Evolutionary conservation across 2,113 vertebrate species (phyloP).

Genomic region (Illadopsis cleaveri): DNA sequence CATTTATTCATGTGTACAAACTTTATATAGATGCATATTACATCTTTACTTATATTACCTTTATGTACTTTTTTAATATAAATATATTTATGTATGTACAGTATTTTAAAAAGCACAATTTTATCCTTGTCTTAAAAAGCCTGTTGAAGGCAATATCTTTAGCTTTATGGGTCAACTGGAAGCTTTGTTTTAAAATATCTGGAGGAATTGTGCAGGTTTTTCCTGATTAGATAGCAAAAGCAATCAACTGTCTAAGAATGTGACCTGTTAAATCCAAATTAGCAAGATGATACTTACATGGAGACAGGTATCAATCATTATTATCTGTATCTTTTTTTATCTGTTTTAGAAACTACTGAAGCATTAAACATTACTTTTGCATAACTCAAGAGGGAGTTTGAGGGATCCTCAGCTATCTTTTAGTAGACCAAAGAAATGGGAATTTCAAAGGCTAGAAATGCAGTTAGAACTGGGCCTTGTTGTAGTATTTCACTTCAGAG

Average conservation of each 20-base stretch:
- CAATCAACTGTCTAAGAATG: neutral
- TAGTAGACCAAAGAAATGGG: neutral
- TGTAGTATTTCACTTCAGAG: neutral
- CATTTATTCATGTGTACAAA: neutral
- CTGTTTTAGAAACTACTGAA: neutral
- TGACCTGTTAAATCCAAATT: neutral
- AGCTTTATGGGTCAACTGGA: neutral
- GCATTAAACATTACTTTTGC: neutral
- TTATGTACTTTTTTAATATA: neutral
- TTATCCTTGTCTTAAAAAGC: neutral
- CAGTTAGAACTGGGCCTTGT: neutral
- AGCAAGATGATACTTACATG: neutral
- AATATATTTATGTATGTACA: neutral
- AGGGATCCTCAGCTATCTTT: neutral
- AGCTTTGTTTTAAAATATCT: neutral
- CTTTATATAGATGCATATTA: neutral
- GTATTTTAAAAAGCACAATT: neutral
- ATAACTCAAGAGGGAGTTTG: neutral
- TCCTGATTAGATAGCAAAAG: neutral
- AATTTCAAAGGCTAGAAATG: slow-evolving; percentile 15
- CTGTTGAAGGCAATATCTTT: neutral
- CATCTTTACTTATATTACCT: neutral
- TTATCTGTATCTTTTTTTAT: neutral
- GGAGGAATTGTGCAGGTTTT: neutral
- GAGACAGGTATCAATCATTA: neutral